Evolutionary conservation across 2,888 invertebrate species (phyloP), one percentile per base, ranked within the genome.

Genomic region (Ischnura elegans): DNA sequence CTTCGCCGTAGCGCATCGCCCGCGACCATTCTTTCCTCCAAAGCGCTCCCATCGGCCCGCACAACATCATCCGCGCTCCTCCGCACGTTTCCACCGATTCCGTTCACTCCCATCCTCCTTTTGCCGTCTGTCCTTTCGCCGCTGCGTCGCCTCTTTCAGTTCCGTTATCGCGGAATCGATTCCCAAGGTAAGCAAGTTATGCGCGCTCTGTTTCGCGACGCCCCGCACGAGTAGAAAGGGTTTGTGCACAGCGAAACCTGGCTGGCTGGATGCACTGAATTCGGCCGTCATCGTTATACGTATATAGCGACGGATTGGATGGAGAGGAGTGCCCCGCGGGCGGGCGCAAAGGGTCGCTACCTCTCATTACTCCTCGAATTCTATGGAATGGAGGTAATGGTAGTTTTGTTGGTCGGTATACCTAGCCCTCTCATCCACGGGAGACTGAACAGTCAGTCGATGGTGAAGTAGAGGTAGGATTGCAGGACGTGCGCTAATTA

Each of bases 131-230:
- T 21, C 90, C 47, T 25, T 10, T 6, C 66, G 5, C 29, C 61
- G 36, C 51, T n/a, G n/a, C 87, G 16, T 51, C 87, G 21, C 21
- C 55, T 51, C 46, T 51, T 55, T n/a, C 29, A 61, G 61, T 21
- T 25, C 90, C 42, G 87, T 55, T 87, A 51, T 87, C 87, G 25
- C 55, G 13, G 61, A 55, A 90, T 90, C 90, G 90, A 90, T 90
- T 90, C 36, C 61, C 2, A 29, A n/a, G 90, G 36, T 90, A 90
- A 90, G 90, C 90, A 55, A 90, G 90, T 90, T 90, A 90, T 90
- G 21, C 43, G 61, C 90, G 90, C 90, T 90, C 90, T 90, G 90
- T 90, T 90, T 90, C n/a, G 61, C 25, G 25, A 61, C 43, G 90
- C 76, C 10, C 76, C 10, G 36, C n/a, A 16, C 76, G 36, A 13